Conservation (phyloP, 2,888 invertebrate species). For the Rhimphoctona megacephalus region DNA sequence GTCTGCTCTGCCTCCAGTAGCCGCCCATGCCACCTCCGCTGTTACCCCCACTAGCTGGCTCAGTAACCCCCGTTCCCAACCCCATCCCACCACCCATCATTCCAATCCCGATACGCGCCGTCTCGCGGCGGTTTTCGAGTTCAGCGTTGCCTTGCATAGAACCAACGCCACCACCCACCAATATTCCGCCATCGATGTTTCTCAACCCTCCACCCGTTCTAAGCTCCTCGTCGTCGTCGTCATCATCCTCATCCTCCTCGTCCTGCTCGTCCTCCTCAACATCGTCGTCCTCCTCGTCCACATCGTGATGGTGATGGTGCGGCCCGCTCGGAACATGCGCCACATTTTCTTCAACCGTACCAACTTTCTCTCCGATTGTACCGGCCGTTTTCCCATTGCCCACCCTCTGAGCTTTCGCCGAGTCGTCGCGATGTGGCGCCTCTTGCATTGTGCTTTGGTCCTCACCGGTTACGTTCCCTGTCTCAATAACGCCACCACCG, state of each 20-base stretch:
- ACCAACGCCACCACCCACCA: slow-evolving; percentile 73
- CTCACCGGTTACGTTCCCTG: slow-evolving; percentile 62
- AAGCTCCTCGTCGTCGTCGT: slow-evolving; percentile 70
- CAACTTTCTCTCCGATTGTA: slow-evolving; percentile 74
- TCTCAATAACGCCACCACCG: slow-evolving; percentile 84
- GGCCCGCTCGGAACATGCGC: slow-evolving; percentile 75
- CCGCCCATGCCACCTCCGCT: slow-evolving; percentile 86
- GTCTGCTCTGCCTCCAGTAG: slow-evolving; percentile 85
- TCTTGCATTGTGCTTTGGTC: slow-evolving; percentile 77
- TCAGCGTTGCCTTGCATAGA: slow-evolving; percentile 68
- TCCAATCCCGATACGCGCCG: slow-evolving; percentile 75
- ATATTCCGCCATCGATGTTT: slow-evolving; percentile 67
- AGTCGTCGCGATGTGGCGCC: slow-evolving; percentile 84
- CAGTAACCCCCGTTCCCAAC: slow-evolving; percentile 62
- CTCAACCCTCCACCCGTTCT: slow-evolving; percentile 60
- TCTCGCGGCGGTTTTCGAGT: slow-evolving; percentile 68
- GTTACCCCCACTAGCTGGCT: slow-evolving; percentile 76
- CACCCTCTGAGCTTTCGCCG: slow-evolving; percentile 77
- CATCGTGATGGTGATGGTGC: slow-evolving; percentile 76
- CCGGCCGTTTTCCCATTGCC: slow-evolving; percentile 75
- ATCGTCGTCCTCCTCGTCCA: slow-evolving; percentile 79
- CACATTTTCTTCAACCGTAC: slow-evolving; percentile 68
- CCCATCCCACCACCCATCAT: slow-evolving; percentile 72
- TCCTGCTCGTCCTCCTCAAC: slow-evolving; percentile 71
- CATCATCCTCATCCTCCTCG: slow-evolving; percentile 76